Evolutionary conservation across 2,888 invertebrate species (phyloP).

Genomic region (Villa cingulata): DNA sequence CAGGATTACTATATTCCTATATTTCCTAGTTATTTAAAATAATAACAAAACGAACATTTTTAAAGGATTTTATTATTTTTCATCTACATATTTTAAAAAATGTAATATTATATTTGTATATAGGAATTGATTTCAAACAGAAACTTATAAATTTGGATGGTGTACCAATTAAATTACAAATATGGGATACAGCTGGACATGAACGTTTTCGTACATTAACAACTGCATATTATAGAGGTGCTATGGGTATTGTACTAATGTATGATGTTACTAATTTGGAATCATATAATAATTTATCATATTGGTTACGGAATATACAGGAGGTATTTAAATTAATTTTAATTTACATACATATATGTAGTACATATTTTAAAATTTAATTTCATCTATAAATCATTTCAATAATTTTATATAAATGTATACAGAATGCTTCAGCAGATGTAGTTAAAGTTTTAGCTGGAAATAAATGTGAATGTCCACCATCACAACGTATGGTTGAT

Average conservation of each 20-base stretch:
- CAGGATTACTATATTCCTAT: no score
- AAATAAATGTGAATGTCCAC: slow-evolving; percentile 69
- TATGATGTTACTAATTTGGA: slow-evolving; percentile 82
- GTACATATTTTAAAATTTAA: slow-evolving; percentile 1
- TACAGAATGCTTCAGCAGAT: slow-evolving; percentile 72
- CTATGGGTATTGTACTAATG: slow-evolving; percentile 83
- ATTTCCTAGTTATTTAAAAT: no score
- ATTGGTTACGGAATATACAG: slow-evolving; percentile 83
- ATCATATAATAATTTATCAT: slow-evolving; percentile 80
- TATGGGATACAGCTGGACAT: slow-evolving; percentile 74
- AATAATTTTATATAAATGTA: neutral
- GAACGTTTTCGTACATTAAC: slow-evolving; percentile 56
- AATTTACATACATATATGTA: slow-evolving; percentile 5
- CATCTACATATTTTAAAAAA: neutral
- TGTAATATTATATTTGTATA: no score
- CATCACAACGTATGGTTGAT: slow-evolving; percentile 61
- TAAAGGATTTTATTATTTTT: neutral
- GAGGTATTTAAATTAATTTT: slow-evolving; percentile 43
- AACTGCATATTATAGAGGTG: slow-evolving; percentile 77
- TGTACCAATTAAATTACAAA: slow-evolving; percentile 56
- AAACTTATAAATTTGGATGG: slow-evolving; percentile 79
- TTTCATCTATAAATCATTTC: neutral
- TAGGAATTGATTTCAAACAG: slow-evolving; percentile 82
- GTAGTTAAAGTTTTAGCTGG: slow-evolving; percentile 75
- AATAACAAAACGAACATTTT: no score